phyloP scores from a whole-genome alignment of 2,888 invertebrate genomes.

The Resseliella maxima region DNA sequence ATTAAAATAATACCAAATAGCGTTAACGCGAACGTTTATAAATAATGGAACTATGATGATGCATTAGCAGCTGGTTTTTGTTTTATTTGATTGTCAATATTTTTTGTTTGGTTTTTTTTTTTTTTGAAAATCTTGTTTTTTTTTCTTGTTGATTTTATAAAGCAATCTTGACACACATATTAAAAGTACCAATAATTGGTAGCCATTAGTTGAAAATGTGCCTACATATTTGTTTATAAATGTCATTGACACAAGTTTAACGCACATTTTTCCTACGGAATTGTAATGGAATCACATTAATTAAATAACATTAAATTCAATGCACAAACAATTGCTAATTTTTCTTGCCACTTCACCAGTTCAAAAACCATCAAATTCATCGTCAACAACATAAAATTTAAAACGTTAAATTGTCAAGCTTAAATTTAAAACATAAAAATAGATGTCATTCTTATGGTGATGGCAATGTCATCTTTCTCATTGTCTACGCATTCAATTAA shows the following conservation, averaged over 20 bases:
- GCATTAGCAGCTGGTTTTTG: neutral
- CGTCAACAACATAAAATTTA: no score
- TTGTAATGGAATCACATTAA: neutral
- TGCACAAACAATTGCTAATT: neutral
- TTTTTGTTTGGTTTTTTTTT: neutral
- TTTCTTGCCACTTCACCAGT: neutral
- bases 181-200: neutral
- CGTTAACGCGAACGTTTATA: neutral
- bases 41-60: neutral
- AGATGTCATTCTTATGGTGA: neutral
- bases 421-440: neutral
- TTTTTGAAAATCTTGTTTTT: neutral
- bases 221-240: neutral
- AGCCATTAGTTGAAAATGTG: neutral
- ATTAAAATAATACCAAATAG: constrained; percentile 12
- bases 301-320: neutral
- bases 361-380: neutral
- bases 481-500: constrained; percentile 6
- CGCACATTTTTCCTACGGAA: neutral
- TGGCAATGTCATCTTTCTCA: neutral
- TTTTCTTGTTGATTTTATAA: neutral
- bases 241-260: neutral
- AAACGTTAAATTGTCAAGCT: no score
- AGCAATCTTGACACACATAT: constrained; percentile 3
- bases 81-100: neutral